These are phyloP conservation scores for Porites divaricata DNA, from an alignment of 92 coral and sea anemone species.

Conservation along the genomic window DNA sequence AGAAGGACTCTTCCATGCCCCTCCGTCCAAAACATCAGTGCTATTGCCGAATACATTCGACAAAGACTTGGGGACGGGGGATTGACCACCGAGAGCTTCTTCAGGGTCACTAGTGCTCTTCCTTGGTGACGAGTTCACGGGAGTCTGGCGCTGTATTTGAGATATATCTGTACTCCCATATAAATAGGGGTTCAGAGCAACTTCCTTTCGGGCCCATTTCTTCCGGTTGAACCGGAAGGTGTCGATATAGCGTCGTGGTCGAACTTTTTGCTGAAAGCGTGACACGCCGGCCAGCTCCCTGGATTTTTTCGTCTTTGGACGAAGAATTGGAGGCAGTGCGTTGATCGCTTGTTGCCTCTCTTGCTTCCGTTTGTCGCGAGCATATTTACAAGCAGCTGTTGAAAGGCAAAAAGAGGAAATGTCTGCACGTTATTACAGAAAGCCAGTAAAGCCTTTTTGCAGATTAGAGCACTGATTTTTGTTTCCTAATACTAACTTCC, in stretches of 20 bases:
- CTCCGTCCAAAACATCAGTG: conserved; percentile 13
- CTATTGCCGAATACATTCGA: conserved; percentile 13
- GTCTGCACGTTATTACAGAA: neutral
- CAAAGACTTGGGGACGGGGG: conserved; percentile 14
- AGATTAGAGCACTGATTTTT: too few relatives aligned
- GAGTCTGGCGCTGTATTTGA: neutral
- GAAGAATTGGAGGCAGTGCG: conserved; percentile 65
- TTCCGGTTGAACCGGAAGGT: conserved; percentile 56
- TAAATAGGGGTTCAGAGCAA: conserved; percentile 60
- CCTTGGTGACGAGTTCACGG: neutral
- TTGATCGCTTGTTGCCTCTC: conserved; percentile 21
- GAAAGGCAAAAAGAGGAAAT: neutral
- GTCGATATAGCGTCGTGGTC: conserved; percentile 63
- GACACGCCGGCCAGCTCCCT: conserved; percentile 65
- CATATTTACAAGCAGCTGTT: conserved; percentile 46
- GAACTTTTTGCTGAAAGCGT: conserved; percentile 52
- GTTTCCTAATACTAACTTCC: too few relatives aligned
- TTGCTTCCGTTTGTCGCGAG: conserved; percentile 25
- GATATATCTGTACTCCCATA: conserved; percentile 41
- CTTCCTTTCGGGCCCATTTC: conserved; percentile 74
- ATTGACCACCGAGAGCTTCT: neutral
- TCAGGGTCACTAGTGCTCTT: neutral
- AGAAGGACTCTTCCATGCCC: neutral
- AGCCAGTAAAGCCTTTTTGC: too few relatives aligned
- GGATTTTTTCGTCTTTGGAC: conserved; percentile 59